phyloP scores from a whole-genome alignment of 2,113 vertebrate species.

The Gopherus flavomarginatus region DNA sequence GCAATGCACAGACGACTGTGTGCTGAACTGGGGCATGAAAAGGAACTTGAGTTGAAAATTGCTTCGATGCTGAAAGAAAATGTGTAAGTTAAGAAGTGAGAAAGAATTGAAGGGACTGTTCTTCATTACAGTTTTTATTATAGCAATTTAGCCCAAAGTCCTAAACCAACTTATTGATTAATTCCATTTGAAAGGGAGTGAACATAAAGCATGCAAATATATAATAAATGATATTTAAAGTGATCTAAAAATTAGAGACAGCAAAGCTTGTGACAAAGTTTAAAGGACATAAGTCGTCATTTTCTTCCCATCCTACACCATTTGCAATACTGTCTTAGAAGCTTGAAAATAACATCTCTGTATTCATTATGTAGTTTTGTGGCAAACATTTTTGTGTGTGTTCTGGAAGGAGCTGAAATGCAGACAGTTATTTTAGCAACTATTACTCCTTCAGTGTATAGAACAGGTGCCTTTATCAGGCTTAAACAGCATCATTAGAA shows the following conservation, averaged over 20 bases:
- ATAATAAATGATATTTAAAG: not conserved
- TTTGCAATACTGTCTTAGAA: not conserved
- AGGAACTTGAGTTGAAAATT: slow-evolving; percentile 75
- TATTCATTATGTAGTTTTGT: not conserved
- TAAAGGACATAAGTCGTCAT: not conserved
- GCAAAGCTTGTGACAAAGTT: not conserved
- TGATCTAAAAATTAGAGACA: not conserved
- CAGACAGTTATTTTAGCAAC: not conserved
- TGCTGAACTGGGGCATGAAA: slow-evolving; percentile 79
- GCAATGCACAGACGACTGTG: slow-evolving; percentile 74
- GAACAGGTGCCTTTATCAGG: not conserved
- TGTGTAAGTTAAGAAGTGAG: slow-evolving; percentile 79
- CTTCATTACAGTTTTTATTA: not conserved
- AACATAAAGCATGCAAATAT: not conserved
- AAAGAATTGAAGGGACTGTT: not conserved
- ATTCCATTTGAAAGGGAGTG: not conserved
- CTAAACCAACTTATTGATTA: not conserved
- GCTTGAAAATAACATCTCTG: not conserved
- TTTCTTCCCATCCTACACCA: not conserved
- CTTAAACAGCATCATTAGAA: not conserved
- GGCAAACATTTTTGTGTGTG: not conserved
- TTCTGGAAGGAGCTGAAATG: not conserved
- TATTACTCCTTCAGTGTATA: not conserved
- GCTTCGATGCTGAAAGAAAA: slow-evolving; percentile 71
- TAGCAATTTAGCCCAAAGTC: not conserved